Evolutionary conservation across 2,113 vertebrate genomes (phyloP), one percentile per base, ranked within the genome.

Genomic region (Apaloderma vittatum): DNA sequence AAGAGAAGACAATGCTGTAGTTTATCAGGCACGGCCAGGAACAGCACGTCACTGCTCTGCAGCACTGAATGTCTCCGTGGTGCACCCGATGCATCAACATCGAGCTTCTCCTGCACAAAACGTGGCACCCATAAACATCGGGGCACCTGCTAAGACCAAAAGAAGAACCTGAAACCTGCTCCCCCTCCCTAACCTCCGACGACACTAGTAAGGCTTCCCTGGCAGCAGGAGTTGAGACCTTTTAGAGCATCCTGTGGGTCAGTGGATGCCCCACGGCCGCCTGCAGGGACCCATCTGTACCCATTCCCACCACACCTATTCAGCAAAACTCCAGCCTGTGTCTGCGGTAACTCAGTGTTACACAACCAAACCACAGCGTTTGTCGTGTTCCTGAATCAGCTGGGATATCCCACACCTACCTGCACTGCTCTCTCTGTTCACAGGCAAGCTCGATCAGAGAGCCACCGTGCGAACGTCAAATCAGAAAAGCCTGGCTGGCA

Each of bases 331-430:
- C 65, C 75, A 70, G 57, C 62, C 57, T 8, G 22, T 4, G 34
- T 4, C 72, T 63, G 45, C 88, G 54, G 48, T 0, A 52, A 27
- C 12, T 36, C 46, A 6, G 32, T 0, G 12, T 3, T 76, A n/a
- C 0, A 0, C 1, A 15, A 57, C 16, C 76, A 61, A 77, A 48
- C 3, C 68, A 15, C 0, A 0, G 1, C 24, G 21, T 8, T 30
- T 29, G 36, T 15, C 9, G 3, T 1, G 32, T 26, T 81, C 51
- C 65, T 26, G 3, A 15, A 24, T 34, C 52, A 13, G 16, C 2
- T 26, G 51, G 63, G 70, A 67, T 8, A 24, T 10, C 49, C 57
- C 55, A 18, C 0, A 9, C 77, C 51, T 65, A 48, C 51, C 73
- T 37, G 40, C 58, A 5, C 76, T 34, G 36, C 27, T n/a, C 27